A percentile compares a stretch with the other conserved stretches of the same genome.
Evolutionary conservation across 2,888 invertebrate species (phyloP).

Genomic region (Agriopis leucophaearia): DNA sequence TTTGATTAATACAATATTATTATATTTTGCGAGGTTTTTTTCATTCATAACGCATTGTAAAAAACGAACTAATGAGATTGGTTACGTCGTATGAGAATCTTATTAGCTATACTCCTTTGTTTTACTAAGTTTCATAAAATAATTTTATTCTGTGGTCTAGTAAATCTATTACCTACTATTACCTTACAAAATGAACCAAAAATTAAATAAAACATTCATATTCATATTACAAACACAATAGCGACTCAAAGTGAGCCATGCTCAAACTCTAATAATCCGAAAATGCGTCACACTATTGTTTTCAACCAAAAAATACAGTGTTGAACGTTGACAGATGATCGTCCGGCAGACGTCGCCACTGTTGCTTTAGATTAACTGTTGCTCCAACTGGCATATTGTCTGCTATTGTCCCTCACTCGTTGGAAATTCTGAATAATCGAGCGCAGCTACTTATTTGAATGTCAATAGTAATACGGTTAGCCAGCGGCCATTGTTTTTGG

Average conservation of each 20-base stretch:
- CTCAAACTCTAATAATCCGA: slow-evolving; percentile 22
- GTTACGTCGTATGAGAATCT: background rate
- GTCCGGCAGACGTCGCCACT: slow-evolving; percentile 78
- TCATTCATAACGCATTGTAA: background rate
- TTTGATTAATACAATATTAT: too few relatives aligned
- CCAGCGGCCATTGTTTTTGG: slow-evolving; percentile 75
- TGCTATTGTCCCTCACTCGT: slow-evolving; percentile 73
- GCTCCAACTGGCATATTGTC: slow-evolving; percentile 82
- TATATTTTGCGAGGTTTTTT: too few relatives aligned
- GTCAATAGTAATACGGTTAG: slow-evolving; percentile 82
- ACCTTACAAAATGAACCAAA: background rate
- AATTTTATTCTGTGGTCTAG: too few relatives aligned
- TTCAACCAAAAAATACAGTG: slow-evolving; percentile 68
- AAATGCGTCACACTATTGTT: slow-evolving; percentile 52
- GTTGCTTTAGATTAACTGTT: slow-evolving; percentile 80
- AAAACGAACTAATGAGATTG: slow-evolving; percentile 1
- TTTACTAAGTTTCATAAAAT: background rate
- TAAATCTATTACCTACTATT: background rate
- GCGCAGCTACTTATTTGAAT: slow-evolving; percentile 83
- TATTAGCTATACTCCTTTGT: background rate
- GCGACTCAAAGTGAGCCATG: slow-evolving; percentile 15
- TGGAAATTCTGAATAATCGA: slow-evolving; percentile 81
- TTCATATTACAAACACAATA: slow-evolving; percentile 16
- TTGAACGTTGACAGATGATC: slow-evolving; percentile 79
- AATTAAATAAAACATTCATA: slow-evolving; percentile 4